Percentiles rank a stretch among this genome's conserved stretches.
These are phyloP conservation scores for Esox masquinongy DNA, from an alignment of 2,797 vertebrate genomes.

Conservation along the genomic window DNA sequence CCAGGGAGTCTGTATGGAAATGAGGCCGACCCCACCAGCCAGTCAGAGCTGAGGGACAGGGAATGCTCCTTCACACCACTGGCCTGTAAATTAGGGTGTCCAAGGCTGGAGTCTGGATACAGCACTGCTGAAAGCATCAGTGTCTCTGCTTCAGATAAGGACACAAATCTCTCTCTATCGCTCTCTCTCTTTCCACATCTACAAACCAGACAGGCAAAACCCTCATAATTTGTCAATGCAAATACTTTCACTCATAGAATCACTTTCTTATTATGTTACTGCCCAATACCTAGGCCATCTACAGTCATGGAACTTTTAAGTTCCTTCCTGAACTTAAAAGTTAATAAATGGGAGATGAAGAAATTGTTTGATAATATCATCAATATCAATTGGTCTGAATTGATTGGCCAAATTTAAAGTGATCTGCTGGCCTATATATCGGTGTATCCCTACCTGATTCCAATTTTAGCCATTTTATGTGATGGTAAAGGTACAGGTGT, in stretches of 20 bases:
- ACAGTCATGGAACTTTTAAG: too few relatives aligned
- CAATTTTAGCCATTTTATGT: too few relatives aligned
- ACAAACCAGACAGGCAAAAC: neutral
- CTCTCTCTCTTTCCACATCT: neutral
- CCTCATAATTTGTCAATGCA: neutral
- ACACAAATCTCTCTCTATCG: neutral
- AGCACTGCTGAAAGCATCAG: neutral
- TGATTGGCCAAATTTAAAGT: too few relatives aligned
- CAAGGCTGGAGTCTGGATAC: neutral
- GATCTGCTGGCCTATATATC: too few relatives aligned
- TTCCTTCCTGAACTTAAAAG: too few relatives aligned
- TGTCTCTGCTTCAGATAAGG: neutral
- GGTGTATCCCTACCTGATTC: too few relatives aligned
- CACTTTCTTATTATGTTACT: neutral
- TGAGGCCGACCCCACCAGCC: conserved; percentile 21
- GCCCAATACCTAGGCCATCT: neutral
- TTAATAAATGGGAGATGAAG: too few relatives aligned
- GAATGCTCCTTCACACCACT: conserved; percentile 22
- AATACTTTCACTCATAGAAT: neutral
- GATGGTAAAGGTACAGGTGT: too few relatives aligned
- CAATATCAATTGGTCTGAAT: too few relatives aligned
- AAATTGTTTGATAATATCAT: too few relatives aligned
- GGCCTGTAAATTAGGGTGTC: neutral
- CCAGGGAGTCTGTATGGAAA: neutral
- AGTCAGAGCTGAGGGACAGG: conserved; percentile 31